A percentile compares a stretch with the other conserved stretches of the same genome.
Conservation (phyloP, 1,140 invertebrate genomes). For the Pentalonia nigronervosa region DNA sequence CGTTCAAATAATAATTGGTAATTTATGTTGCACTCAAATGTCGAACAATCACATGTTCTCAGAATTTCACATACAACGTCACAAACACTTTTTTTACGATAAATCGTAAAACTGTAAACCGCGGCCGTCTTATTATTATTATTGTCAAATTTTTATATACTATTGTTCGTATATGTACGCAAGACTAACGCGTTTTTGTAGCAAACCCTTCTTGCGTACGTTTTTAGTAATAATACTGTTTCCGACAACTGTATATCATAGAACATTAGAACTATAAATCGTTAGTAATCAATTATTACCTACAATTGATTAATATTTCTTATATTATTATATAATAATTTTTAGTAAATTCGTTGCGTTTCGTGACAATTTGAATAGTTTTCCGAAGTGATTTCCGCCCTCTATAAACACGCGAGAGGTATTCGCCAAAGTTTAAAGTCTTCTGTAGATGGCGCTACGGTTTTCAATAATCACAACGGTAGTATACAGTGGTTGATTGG, state of each 20-base stretch:
- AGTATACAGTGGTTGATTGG: background rate
- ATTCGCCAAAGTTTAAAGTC: background rate
- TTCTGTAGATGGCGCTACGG: slow-evolving; percentile 27
- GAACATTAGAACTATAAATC: background rate
- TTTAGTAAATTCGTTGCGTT: background rate
- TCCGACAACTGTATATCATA: background rate
- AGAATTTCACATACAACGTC: too few species aligned
- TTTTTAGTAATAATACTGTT: background rate
- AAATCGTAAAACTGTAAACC: too few species aligned
- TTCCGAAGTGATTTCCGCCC: background rate
- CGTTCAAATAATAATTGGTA: too few species aligned
- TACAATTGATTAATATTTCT: background rate
- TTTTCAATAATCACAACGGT: background rate
- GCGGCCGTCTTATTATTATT: too few species aligned
- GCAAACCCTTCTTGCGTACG: background rate
- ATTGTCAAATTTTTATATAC: too few species aligned
- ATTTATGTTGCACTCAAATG: too few species aligned
- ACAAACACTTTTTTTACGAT: too few species aligned
- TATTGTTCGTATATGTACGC: too few species aligned
- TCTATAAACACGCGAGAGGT: background rate
- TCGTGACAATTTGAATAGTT: background rate
- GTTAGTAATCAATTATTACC: background rate
- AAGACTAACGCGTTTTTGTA: background rate
- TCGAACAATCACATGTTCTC: too few species aligned
- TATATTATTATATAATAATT: background rate